phyloP scores from a whole-genome alignment of 2,113 vertebrate genomes.

The Erythrocebus patas region DNA sequence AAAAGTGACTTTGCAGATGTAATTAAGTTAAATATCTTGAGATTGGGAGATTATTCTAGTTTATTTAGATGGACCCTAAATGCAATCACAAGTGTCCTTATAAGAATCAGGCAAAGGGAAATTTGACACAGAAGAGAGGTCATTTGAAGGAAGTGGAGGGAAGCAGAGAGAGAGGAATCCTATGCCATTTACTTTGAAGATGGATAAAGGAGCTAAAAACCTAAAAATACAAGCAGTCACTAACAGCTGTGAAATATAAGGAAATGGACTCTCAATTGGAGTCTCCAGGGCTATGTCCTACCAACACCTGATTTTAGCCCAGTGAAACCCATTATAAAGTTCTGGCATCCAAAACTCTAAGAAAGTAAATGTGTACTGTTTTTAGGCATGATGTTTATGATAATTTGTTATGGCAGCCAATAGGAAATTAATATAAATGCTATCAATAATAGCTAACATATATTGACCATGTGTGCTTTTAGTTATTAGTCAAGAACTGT shows the following conservation, averaged over 20 bases:
- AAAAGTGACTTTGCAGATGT: neutral
- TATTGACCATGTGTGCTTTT: neutral
- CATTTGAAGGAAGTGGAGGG: neutral
- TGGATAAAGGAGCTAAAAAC: neutral
- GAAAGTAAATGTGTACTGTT: neutral
- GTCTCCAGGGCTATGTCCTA: neutral
- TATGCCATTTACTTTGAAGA: neutral
- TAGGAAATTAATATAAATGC: neutral
- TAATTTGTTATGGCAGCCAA: neutral
- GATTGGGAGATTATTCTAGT: neutral
- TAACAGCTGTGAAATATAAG: neutral
- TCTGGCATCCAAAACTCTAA: neutral
- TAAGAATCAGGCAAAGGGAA: neutral
- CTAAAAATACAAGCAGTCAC: neutral
- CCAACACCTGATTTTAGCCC: neutral
- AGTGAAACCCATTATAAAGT: neutral
- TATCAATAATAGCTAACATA: neutral
- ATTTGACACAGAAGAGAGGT: neutral
- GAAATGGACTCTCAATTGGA: neutral
- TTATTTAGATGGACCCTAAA: neutral
- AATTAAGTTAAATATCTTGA: neutral
- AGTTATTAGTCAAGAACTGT: neutral
- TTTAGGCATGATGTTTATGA: neutral
- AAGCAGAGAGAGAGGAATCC: neutral
- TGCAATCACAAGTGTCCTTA: neutral